Evolutionary conservation across 2,797 vertebrate species (phyloP), one percentile per base, ranked within the genome.

Genomic region (Coccyzus lansbergi): DNA sequence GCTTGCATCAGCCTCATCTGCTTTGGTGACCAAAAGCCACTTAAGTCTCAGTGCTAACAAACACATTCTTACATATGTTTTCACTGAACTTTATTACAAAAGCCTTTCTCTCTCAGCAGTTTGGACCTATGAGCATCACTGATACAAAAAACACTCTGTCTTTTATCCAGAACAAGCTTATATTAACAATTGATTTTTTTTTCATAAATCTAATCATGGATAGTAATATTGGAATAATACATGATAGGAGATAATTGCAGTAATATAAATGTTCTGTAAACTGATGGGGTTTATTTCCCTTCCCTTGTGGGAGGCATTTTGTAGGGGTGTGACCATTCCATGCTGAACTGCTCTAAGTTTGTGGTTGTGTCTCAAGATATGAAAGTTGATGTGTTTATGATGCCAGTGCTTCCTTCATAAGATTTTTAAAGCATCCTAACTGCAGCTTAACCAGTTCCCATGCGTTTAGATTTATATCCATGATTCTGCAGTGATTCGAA

Each of bases 21-120:
- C 17, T 20, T 24, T 51, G 59, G 18, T 63, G 29, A 64, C 25
- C 36, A 60, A 56, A 28, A 75, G 26, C 29, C 31, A 29, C 31
- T 16, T 33, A 19, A 31, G 3, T 78, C n/a, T 14, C 0, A 0
- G 26, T 0, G 2, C 12, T n/a, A 33, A 18, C 10, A 68, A 83
- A 74, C 49, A 31, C 9, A 11, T 64, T 51, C 33, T 71, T 82
- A 10, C 25, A 28, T 52, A 38, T 64, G 11, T 79, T 81, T 71
- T 26, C 26, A 46, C 15, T 7, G 15, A 52, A 40, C 19, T 60
- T 71, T 38, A 44, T 59, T 38, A 12, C 33, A 59, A 18, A 53
- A 40, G 5, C 26, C 53, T 75, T 83, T 44, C 18, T 88, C 26
- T 13, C 19, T 62, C n/a, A 53, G 33, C 1, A 2, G 34, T 77